Percentiles rank a stretch among this genome's conserved stretches.
These are phyloP conservation scores for Ceratitis capitata DNA, from an alignment of 1,140 invertebrate genomes.

Conservation along the genomic window DNA sequence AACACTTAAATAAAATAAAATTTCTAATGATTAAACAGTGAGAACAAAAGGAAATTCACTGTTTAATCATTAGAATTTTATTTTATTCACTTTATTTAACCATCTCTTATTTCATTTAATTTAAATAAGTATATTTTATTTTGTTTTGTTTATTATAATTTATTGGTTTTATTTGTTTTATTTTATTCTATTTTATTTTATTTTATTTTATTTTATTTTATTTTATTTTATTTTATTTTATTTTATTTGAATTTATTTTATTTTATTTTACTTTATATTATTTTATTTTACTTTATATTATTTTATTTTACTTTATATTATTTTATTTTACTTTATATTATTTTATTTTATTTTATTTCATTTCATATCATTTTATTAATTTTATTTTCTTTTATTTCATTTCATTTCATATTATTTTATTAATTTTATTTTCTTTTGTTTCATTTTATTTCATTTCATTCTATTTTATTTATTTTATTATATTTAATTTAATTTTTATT, in stretches of 20 bases:
- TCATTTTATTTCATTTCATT: neutral
- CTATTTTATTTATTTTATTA: neutral
- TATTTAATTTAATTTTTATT: neutral
- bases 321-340: neutral
- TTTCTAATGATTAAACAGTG: too few species aligned
- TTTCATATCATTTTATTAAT: neutral
- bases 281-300: neutral
- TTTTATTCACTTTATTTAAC: too few species aligned
- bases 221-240: neutral
- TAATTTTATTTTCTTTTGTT: too few species aligned
- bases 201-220: neutral
- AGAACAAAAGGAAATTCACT: too few species aligned
- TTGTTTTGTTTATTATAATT: neutral
- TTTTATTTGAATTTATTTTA: too few species aligned
- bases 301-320: neutral
- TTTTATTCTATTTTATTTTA: too few species aligned
- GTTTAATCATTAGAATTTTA: too few species aligned
- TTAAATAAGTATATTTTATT: neutral
- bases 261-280: neutral
- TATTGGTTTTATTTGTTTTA: too few species aligned
- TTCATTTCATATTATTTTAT: too few species aligned
- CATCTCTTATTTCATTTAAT: too few species aligned
- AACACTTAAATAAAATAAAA: too few species aligned
- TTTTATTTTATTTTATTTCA: neutral
- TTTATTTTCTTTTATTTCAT: too few species aligned